A percentile compares a stretch with the other conserved stretches of the same genome.
Evolutionary conservation across 2,797 vertebrate genomes (phyloP).

Genomic region (Sebastes kiyomatsui): DNA sequence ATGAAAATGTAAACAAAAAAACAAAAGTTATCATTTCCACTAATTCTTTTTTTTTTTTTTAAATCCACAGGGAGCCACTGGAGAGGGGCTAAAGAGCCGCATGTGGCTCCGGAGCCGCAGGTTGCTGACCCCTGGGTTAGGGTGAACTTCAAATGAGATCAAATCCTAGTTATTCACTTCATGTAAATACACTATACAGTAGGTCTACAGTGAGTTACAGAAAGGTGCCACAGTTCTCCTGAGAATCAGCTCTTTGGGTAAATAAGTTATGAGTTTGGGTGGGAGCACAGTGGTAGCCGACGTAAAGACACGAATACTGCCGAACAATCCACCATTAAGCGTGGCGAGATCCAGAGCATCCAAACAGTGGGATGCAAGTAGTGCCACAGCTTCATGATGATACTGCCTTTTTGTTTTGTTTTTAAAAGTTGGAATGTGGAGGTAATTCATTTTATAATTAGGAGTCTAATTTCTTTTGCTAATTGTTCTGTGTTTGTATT

Average conservation of each 20-base stretch:
- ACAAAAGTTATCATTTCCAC: too few species aligned
- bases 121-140: too few species aligned
- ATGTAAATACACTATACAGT: conserved; percentile 37
- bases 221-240: not conserved
- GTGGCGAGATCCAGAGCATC: not conserved
- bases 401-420: not conserved
- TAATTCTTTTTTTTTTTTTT: too few species aligned
- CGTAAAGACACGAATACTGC: not conserved
- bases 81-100: too few species aligned
- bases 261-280: not conserved
- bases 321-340: not conserved
- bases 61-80: too few species aligned
- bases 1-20: too few species aligned
- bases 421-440: not conserved
- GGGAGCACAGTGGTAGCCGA: not conserved
- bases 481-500: conserved; percentile 6
- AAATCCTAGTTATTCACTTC: conserved; percentile 16
- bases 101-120: too few species aligned
- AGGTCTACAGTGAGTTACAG: conserved; percentile 3
- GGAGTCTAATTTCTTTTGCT: not conserved
- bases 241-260: not conserved
- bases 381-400: not conserved
- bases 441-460: not conserved
- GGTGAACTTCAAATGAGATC: not conserved
- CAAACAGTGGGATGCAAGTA: not conserved